phyloP scores from a whole-genome alignment of 30 jellyfish, hydroid and myxozoan genomes.

The Clytia hemisphaerica region DNA sequence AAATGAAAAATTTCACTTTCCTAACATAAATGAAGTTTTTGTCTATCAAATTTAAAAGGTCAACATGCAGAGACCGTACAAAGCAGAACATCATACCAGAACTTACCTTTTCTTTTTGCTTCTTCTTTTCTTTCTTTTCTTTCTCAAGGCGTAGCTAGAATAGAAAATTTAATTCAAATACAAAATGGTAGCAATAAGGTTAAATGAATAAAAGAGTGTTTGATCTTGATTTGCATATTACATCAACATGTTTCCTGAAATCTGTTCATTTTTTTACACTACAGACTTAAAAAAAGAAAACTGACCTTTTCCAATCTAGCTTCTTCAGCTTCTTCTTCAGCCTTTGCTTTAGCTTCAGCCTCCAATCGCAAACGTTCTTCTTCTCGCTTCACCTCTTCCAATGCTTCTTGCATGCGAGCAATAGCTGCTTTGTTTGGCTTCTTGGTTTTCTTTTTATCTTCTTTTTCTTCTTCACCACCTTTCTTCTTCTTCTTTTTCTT shows the following conservation, averaged over 20 bases:
- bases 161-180: neutral
- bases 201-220: neutral
- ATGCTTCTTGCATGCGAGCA: conserved; percentile 81
- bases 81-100: too few relatives aligned
- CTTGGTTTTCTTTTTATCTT: conserved; percentile 57
- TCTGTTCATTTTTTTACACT: neutral
- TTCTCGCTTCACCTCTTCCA: conserved; percentile 65
- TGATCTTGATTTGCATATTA: neutral
- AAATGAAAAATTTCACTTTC: too few relatives aligned
- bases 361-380: conserved; percentile 80
- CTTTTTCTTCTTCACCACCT: conserved; percentile 74
- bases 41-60: too few relatives aligned
- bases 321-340: conserved; percentile 85
- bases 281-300: neutral
- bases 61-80: too few relatives aligned
- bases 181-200: neutral
- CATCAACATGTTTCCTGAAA: neutral
- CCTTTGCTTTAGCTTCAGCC: conserved; percentile 87
- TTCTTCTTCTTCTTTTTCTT: conserved; percentile 88
- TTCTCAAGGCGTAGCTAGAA: conserved; percentile 70
- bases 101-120: conserved; percentile 79
- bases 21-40: too few relatives aligned
- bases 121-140: conserved; percentile 85
- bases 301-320: conserved; percentile 64
- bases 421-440: conserved; percentile 73